Evolutionary conservation across 2,113 vertebrate species (phyloP), one percentile per base, ranked within the genome.

Genomic region (Oryzias javanicus): DNA sequence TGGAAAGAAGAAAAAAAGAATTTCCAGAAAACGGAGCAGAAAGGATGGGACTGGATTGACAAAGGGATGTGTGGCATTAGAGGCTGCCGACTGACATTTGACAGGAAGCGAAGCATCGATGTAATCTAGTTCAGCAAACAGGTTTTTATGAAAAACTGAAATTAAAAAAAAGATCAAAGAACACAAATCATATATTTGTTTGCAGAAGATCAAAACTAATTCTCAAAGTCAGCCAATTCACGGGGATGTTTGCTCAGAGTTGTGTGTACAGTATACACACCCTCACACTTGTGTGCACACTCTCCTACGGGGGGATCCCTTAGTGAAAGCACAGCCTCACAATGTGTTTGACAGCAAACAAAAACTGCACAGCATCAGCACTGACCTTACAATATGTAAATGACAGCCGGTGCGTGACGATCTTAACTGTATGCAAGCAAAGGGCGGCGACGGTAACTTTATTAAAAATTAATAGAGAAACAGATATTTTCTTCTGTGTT

Each of bases 311-410:
- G 52, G 71, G 50, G 55, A 56, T 61, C 42, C 40, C 44, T 62
- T 24, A 27, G 63, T 44, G 56, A 55, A 79, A 64, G 67, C 71
- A 78, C 71, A 66, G 59, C 50, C 60, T 65, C 57, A 52, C 60
- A 56, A 49, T 27, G 58, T 84, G 82, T 86, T 85, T 85, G 66
- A 77, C 76, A 70, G 74, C 78, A 88, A 82, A 85, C 80, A 85
- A 62, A 76, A 29, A 49, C 44, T 60, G 47, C 25, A 46, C 58
- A 61, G 74, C 68, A 69, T 67, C 73, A 69, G 70, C 63, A 82
- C 51, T 78, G 73, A 79, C 68, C 73, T 81, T 47, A 53, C 55
- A 77, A 49, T 58, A 12, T 54, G 42, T 25, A 17, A 41, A 56
- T 18, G n/a, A 55, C 17, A 70, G 57, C 68, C 49, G 52, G 52